Conservation (phyloP, 2,888 invertebrate genomes). For the Tromatobia lineatoria region DNA sequence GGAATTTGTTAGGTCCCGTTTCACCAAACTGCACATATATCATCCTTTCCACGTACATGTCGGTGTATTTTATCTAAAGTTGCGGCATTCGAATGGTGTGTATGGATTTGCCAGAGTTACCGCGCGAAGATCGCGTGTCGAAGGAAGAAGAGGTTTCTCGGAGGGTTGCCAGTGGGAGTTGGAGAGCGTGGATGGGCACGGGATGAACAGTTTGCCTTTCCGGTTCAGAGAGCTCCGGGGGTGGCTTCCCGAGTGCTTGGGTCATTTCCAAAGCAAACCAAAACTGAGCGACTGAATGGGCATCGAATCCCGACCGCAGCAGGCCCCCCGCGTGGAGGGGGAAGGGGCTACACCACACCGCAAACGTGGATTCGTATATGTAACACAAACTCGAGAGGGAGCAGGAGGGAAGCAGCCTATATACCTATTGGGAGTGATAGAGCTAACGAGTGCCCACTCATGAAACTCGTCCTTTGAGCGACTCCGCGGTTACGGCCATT, state of each 20-base stretch:
- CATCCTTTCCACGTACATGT: slow-evolving; percentile 2
- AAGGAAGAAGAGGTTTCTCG: slow-evolving; percentile 45
- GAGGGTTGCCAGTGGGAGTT: slow-evolving; percentile 51
- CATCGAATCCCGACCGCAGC: slow-evolving; percentile 82
- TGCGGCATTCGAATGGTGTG: background rate
- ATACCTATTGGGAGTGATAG: slow-evolving; percentile 55
- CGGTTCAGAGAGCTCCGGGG: slow-evolving; percentile 76
- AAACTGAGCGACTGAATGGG: slow-evolving; percentile 82
- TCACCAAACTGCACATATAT: background rate
- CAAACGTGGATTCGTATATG: slow-evolving; percentile 77
- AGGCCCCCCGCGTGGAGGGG: slow-evolving; percentile 66
- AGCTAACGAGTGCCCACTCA: slow-evolving; percentile 63
- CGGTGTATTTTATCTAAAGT: slow-evolving; percentile 16
- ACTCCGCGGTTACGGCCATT: slow-evolving; percentile 79
- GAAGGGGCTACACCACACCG: slow-evolving; percentile 70
- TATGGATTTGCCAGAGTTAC: slow-evolving; percentile 23
- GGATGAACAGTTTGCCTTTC: slow-evolving; percentile 78
- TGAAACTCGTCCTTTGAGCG: slow-evolving; percentile 77
- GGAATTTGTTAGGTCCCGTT: background rate
- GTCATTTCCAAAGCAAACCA: slow-evolving; percentile 84
- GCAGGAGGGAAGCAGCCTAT: slow-evolving; percentile 33
- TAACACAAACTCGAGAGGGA: slow-evolving; percentile 78
- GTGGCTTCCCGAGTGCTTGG: slow-evolving; percentile 77
- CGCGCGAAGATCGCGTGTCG: slow-evolving; percentile 28
- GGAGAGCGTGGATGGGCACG: slow-evolving; percentile 56